A percentile compares a stretch with the other conserved stretches of the same genome.
Conservation (phyloP, 1,140 invertebrate species). For the Trialeurodes vaporariorum region DNA sequence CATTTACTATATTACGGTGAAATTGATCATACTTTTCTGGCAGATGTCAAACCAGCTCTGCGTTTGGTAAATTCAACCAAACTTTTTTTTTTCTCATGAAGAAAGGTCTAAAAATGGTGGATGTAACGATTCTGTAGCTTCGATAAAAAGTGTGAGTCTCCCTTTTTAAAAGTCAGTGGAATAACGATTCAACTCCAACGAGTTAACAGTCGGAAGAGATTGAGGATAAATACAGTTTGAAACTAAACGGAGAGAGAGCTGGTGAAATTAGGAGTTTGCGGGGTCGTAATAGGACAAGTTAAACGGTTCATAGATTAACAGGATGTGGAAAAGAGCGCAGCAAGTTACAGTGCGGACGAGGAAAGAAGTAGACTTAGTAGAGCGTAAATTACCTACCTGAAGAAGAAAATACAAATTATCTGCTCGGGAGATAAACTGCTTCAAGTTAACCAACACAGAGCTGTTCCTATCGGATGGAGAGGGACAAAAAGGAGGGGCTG, state of each 20-base stretch:
- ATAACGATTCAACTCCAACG: too few relatives aligned
- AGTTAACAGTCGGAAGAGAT: neutral
- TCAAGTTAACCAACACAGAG: neutral
- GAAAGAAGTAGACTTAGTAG: neutral
- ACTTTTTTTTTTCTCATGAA: too few relatives aligned
- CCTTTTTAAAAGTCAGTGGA: too few relatives aligned
- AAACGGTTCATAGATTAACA: neutral
- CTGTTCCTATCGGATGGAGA: neutral
- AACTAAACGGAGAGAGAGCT: neutral
- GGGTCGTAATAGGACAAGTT: neutral
- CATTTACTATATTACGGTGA: too few relatives aligned
- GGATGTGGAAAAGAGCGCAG: neutral
- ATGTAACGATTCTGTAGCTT: too few relatives aligned
- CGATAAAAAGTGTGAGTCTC: too few relatives aligned
- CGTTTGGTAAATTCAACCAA: too few relatives aligned
- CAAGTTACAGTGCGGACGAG: neutral
- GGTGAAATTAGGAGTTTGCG: neutral
- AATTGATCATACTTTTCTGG: too few relatives aligned
- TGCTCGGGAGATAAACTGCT: neutral
- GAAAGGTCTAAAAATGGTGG: too few relatives aligned
- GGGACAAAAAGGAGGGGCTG: neutral
- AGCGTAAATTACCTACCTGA: neutral
- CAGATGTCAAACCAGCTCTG: too few relatives aligned
- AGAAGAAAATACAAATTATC: neutral
- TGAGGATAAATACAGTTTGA: neutral